Percentiles rank a stretch among this genome's conserved stretches.
These are phyloP conservation scores for Trachythela sp. DNA, from an alignment of 64 coral and sea anemone species.

Conservation along the genomic window DNA sequence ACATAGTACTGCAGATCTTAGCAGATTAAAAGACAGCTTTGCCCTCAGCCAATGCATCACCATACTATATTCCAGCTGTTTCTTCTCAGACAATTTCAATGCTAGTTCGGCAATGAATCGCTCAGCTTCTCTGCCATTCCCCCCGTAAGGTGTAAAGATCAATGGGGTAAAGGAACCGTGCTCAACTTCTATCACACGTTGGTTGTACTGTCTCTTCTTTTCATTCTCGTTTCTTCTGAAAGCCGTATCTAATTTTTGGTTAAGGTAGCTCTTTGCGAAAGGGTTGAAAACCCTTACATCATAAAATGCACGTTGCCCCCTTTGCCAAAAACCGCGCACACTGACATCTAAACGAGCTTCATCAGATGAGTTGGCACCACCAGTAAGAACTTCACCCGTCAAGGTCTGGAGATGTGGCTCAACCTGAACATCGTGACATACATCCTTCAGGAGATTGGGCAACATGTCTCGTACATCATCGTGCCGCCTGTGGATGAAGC, in stretches of 20 bases:
- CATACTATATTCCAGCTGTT: background rate
- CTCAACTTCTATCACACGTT: conserved; percentile 1
- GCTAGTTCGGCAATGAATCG: conserved; percentile 11
- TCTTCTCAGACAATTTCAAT: conserved; percentile 33
- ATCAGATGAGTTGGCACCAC: conserved; percentile 33
- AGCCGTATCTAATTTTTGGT: conserved; percentile 42
- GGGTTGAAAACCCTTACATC: conserved; percentile 74
- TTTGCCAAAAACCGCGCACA: conserved; percentile 58
- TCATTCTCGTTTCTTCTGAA: conserved; percentile 6
- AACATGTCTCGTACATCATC: too few relatives aligned
- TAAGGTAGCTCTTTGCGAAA: conserved; percentile 48
- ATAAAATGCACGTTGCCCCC: conserved; percentile 60
- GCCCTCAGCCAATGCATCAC: conserved; percentile 16
- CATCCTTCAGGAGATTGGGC: conserved; percentile 32
- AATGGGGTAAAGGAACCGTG: conserved; percentile 5
- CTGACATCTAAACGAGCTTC: conserved; percentile 48
- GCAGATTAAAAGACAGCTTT: conserved; percentile 34
- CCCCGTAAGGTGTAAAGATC: background rate
- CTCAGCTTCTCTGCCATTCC: background rate
- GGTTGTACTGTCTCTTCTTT: background rate
- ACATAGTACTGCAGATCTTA: conserved; percentile 33
- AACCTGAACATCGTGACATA: conserved; percentile 12
- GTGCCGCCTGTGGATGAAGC: conserved; percentile 39
- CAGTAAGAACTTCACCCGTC: conserved; percentile 41
- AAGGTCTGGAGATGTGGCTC: conserved; percentile 36